Evolutionary conservation across 2,888 invertebrate genomes (phyloP).

Genomic region (Scaptomyza caliginosa): DNA sequence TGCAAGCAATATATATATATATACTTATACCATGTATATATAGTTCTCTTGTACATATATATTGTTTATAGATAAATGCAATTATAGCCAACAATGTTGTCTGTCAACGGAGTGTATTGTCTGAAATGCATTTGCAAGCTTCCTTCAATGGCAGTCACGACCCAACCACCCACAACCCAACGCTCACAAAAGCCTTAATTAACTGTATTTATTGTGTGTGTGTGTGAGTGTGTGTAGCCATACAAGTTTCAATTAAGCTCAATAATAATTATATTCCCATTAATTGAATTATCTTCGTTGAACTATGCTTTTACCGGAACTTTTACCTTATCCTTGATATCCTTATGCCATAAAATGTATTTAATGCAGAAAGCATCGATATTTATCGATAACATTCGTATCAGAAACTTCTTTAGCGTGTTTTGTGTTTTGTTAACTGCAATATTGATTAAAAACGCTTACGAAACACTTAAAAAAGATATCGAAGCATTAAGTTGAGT

Average conservation of each 20-base stretch:
- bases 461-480: neutral
- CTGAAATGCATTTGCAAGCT: conserved; percentile 10
- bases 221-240: neutral
- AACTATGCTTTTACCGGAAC: no score
- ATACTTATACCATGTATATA: neutral
- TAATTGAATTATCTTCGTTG: no score
- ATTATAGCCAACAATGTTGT: conserved; percentile 29
- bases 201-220: neutral
- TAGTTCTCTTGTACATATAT: neutral
- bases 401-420: no score
- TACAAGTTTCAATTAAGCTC: no score
- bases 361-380: no score
- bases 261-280: neutral
- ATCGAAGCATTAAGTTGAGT: neutral
- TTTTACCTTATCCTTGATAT: no score
- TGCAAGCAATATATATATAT: neutral
- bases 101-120: conserved; percentile 34
- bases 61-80: neutral
- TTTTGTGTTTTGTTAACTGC: no score
- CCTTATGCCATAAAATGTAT: no score
- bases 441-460: neutral
- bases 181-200: neutral
- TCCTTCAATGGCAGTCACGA: neutral
- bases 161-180: neutral
- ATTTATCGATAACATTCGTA: no score